Evolutionary conservation across 1,140 invertebrate species (phyloP), one percentile per base, ranked within the genome.

Genomic region (Globodera ellingtonae): DNA sequence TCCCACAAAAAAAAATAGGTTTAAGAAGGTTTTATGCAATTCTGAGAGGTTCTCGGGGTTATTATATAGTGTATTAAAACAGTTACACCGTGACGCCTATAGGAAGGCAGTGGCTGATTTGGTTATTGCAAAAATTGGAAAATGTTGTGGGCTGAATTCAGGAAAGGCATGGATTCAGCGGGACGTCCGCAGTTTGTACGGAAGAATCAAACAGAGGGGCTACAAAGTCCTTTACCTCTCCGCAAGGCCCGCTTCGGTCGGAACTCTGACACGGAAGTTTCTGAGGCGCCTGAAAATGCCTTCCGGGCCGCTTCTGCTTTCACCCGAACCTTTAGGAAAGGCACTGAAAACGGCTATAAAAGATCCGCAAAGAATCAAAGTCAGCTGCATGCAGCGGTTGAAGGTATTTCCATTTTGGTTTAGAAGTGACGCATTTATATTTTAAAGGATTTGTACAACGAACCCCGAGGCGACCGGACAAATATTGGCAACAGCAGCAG

Each of bases 181-280:
- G 9, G 24, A 18, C 24, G 6, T 70, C 24, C 67, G 67, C n/a
- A 47, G 6, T 35, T 70, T 70, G 8, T 70, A 70, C 67, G 46
- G 67, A 47, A 70, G 9, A 5, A 35, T 70, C 67, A 70, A 70
- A 18, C 24, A 47, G 67, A 9, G 24, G 9, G 67, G 67, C 21
- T 70, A 35, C 67, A 35, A 70, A 70, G 9, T 70, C 67, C 13
- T 70, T 47, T 70, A 70, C 67, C 46, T 70, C 9, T 70, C 67
- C 67, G 67, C 67, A 10, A 24, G 67, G 67, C 67, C 67, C 67
- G 24, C 67, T 15, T 70, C 67, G 18, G 46, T 70, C 9, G 67
- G 67, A n/a, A 47, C 67, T 44, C 10, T 70, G 67, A 70, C 67
- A 1, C 10, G 67, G 35, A 70, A 70, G 8, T 70, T 70, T 21